Conservation (phyloP, 92 coral and sea anemone genomes). For the Palythoa heliodiscus region DNA sequence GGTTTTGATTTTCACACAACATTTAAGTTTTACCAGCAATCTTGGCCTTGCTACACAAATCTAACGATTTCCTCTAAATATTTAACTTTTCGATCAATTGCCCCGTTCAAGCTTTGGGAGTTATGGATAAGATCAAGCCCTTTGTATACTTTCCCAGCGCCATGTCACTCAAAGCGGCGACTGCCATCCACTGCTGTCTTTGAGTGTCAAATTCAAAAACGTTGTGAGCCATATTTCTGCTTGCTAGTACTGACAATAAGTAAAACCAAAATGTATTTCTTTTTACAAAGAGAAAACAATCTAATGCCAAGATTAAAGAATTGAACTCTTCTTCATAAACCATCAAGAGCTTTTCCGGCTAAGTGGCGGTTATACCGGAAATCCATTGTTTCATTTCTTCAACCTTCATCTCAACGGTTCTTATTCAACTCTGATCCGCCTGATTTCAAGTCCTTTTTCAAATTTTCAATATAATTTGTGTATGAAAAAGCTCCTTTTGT, state of each 20-base stretch:
- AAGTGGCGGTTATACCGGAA: slow-evolving; percentile 30
- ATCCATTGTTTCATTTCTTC: slow-evolving; percentile 3
- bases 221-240: not conserved
- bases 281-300: not conserved
- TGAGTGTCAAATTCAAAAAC: not conserved
- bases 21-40: not conserved
- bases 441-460: not conserved
- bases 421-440: not conserved
- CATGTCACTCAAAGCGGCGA: not conserved
- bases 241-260: not conserved
- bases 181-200: not conserved
- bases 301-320: slow-evolving; percentile 14
- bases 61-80: not conserved
- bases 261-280: not conserved
- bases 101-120: not conserved
- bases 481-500: slow-evolving; percentile 1
- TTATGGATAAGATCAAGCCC: not conserved
- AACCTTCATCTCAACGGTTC: not conserved
- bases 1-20: not conserved
- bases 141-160: not conserved
- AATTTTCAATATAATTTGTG: not conserved
- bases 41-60: not conserved
- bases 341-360: slow-evolving; percentile 31
- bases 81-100: not conserved
- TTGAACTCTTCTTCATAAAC: slow-evolving; percentile 16